These are phyloP conservation scores for Equus przewalskii DNA, from an alignment of 2,113 vertebrate genomes.

Conservation along the genomic window DNA sequence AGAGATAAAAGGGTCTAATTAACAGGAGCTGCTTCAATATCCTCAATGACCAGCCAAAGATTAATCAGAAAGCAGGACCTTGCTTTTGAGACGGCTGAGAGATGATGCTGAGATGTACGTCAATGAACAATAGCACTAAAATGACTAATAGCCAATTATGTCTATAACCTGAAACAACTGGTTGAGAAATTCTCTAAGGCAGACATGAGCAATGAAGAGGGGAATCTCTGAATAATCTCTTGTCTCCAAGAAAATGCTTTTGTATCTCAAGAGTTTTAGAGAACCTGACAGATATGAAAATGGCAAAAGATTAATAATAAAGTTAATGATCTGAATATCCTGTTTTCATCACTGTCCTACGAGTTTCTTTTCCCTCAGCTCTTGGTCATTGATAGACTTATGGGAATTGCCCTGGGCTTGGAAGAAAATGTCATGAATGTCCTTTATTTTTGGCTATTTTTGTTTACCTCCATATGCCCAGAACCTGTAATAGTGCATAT, in stretches of 20 bases:
- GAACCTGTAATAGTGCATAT: background rate
- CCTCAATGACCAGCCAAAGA: slow-evolving; percentile 50
- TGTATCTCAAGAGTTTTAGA: background rate
- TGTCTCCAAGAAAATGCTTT: slow-evolving; percentile 20
- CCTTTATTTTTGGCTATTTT: background rate
- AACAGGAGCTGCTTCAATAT: slow-evolving; percentile 40
- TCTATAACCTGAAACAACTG: slow-evolving; percentile 26
- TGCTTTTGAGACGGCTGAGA: slow-evolving; percentile 1
- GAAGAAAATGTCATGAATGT: background rate
- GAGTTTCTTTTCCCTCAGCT: background rate
- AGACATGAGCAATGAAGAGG: background rate
- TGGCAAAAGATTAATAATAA: background rate
- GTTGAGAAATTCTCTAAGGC: slow-evolving; percentile 44
- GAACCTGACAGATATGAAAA: background rate
- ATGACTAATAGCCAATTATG: slow-evolving; percentile 65
- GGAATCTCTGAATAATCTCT: background rate
- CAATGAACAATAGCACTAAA: slow-evolving; percentile 14
- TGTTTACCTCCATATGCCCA: background rate
- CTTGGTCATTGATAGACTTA: background rate
- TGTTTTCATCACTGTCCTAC: background rate
- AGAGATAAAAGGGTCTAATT: slow-evolving; percentile 67
- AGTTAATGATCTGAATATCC: background rate
- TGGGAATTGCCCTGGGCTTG: background rate
- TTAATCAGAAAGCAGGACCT: slow-evolving; percentile 57
- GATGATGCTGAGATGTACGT: background rate